A percentile compares a stretch with the other conserved stretches of the same genome.
phyloP scores from a whole-genome alignment of 2,113 vertebrate genomes.

The Protobothrops mucrosquamatus region DNA sequence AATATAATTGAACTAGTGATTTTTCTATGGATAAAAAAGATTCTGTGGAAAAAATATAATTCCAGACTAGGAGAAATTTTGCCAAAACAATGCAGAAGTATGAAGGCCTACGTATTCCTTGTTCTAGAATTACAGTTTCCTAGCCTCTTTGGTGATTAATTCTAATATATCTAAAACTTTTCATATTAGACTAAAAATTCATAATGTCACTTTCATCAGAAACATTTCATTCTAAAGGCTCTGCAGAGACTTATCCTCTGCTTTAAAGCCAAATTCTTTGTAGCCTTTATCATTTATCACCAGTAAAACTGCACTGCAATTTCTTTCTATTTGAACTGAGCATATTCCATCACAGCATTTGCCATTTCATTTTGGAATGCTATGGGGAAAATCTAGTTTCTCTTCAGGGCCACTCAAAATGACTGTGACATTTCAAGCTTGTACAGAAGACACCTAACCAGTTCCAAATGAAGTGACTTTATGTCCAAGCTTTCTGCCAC shows the following conservation, averaged over 20 bases:
- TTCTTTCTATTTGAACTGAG: background rate
- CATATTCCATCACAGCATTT: background rate
- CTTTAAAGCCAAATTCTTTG: background rate
- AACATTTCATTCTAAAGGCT: conserved; percentile 10
- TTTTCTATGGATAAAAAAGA: background rate
- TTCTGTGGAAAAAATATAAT: background rate
- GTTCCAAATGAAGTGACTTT: background rate
- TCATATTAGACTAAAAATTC: background rate
- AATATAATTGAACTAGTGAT: background rate
- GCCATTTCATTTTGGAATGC: background rate
- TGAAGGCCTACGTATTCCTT: background rate
- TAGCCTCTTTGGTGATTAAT: background rate
- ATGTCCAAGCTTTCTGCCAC: background rate
- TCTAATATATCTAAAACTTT: background rate
- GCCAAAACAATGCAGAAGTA: background rate
- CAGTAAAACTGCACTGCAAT: background rate
- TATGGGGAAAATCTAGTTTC: background rate
- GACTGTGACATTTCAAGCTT: conserved; percentile 1
- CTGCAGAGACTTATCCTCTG: background rate
- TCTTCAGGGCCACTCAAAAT: background rate
- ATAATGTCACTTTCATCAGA: background rate
- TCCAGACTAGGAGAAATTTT: background rate
- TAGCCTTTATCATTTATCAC: conserved; percentile 11
- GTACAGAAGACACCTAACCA: background rate
- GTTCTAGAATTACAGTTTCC: background rate